Percentiles rank a stretch among this genome's conserved stretches.
phyloP scores from a whole-genome alignment of 1,140 invertebrate genomes.

The Diuraphis noxia region DNA sequence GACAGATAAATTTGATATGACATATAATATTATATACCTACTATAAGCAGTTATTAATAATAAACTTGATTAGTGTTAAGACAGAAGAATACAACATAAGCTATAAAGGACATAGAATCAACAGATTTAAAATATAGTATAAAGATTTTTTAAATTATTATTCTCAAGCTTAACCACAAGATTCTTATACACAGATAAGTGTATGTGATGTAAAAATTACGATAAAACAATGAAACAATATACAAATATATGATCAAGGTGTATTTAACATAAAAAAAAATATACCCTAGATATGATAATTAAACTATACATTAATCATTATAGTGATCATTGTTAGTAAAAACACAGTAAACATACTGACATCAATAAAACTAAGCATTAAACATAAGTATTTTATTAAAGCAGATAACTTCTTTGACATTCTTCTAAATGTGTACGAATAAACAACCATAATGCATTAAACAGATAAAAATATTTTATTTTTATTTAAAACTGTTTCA shows the following conservation, averaged over 20 bases:
- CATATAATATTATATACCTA: neutral
- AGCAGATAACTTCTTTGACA: neutral
- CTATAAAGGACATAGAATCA: neutral
- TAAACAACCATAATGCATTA: neutral
- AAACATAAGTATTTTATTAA: neutral
- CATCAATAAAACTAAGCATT: neutral
- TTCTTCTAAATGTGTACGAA: neutral
- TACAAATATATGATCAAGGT: no score
- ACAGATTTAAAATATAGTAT: neutral
- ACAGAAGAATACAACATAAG: neutral
- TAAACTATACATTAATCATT: neutral
- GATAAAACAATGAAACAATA: neutral
- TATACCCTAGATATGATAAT: neutral
- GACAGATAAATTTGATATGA: neutral
- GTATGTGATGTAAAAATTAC: neutral
- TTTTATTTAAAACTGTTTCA: constrained; percentile 1
- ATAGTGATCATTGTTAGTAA: neutral
- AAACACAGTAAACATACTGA: neutral
- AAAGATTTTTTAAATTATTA: neutral
- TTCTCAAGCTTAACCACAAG: neutral
- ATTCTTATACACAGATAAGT: neutral
- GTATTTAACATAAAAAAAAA: no score
- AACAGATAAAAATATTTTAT: neutral
- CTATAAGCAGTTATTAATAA: neutral
- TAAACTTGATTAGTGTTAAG: neutral